Percentiles rank a stretch among this genome's conserved stretches.
Evolutionary conservation across 64 coral and sea anemone species (phyloP).

Genomic region (Acropora tenuis): DNA sequence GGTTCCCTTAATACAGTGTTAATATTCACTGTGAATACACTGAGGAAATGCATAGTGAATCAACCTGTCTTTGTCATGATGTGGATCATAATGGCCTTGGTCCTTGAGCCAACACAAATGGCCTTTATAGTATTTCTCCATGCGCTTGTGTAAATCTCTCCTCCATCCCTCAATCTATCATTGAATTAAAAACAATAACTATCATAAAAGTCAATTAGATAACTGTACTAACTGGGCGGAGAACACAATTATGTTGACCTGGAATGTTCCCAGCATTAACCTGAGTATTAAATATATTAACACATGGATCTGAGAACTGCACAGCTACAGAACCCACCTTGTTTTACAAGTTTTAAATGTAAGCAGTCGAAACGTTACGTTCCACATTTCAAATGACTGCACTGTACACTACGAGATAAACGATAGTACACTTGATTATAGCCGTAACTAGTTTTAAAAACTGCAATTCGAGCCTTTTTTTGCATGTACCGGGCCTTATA

Average conservation of each 20-base stretch:
- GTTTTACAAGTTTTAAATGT: not conserved
- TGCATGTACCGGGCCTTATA: not conserved
- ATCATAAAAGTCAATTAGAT: not conserved
- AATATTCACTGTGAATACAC: not conserved
- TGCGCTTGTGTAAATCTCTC: slow-evolving; percentile 71
- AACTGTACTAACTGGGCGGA: too few relatives aligned
- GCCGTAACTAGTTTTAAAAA: not conserved
- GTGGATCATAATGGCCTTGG: slow-evolving; percentile 72
- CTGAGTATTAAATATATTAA: not conserved
- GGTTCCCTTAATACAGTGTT: too few relatives aligned
- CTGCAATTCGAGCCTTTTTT: not conserved
- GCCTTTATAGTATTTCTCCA: slow-evolving; percentile 72
- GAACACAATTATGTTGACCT: not conserved
- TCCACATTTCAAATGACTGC: too few relatives aligned
- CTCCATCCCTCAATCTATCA: slow-evolving; percentile 78
- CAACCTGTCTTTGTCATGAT: slow-evolving; percentile 66
- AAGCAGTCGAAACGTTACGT: too few relatives aligned
- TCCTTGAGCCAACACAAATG: slow-evolving; percentile 77
- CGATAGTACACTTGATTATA: too few relatives aligned
- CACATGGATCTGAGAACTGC: not conserved
- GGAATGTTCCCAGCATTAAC: not conserved
- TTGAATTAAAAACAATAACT: not conserved
- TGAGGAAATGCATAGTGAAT: not conserved
- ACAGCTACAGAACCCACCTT: not conserved
- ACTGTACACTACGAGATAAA: too few relatives aligned